phyloP scores from a whole-genome alignment of 2,888 invertebrate species.

The Cosmopolites sordidus region DNA sequence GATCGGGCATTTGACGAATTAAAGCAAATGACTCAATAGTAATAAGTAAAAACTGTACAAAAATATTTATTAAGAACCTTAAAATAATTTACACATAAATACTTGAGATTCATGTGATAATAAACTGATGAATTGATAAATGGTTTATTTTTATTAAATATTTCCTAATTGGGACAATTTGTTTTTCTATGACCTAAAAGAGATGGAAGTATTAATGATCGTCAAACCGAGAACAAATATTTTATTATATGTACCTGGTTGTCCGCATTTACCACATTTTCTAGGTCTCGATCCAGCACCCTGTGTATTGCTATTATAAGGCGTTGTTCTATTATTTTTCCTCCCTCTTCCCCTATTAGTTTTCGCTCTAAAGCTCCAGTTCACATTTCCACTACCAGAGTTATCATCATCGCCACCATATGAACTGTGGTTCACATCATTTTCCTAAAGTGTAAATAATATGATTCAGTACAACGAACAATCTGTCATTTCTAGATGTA shows the following conservation, averaged over 20 bases:
- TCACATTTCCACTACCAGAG: conserved; percentile 25
- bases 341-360: conserved; percentile 28
- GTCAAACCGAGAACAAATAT: not conserved
- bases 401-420: conserved; percentile 24
- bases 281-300: conserved; percentile 43
- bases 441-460: no score
- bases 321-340: conserved; percentile 30
- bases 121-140: no score
- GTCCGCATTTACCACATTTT: conserved; percentile 69
- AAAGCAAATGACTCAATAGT: no score
- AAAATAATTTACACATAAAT: conserved; percentile 6
- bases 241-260: conserved; percentile 54
- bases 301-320: conserved; percentile 29
- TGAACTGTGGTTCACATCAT: not conserved
- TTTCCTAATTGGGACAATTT: conserved; percentile 52
- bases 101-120: no score
- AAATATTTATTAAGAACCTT: conserved; percentile 10
- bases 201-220: conserved; percentile 5
- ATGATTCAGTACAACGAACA: no score
- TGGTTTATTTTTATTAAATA: no score
- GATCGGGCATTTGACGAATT: conserved; percentile 55
- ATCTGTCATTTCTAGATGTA: no score
- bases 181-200: conserved; percentile 53
- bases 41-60: conserved; percentile 20
- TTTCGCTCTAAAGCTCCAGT: conserved; percentile 32